phyloP scores from a whole-genome alignment of 2,113 vertebrate genomes.

The Thinocorus orbignyianus region DNA sequence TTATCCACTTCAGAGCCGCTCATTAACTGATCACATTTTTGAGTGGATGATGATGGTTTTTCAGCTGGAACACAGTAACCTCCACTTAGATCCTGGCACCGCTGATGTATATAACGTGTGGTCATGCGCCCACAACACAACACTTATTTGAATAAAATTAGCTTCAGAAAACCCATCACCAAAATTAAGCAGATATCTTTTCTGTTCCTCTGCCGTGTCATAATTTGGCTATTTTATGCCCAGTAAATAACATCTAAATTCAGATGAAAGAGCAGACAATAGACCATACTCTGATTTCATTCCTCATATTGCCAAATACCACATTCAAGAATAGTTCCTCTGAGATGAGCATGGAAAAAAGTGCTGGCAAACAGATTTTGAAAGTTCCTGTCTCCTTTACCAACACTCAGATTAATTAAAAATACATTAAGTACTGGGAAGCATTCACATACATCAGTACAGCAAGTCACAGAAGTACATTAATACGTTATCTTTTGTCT shows the following conservation, averaged over 20 bases:
- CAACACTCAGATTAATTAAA: neutral
- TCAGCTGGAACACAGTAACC: neutral
- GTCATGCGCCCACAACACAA: neutral
- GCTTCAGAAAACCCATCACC: neutral
- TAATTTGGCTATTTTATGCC: neutral
- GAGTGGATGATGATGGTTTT: slow-evolving; percentile 58
- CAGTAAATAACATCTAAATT: neutral
- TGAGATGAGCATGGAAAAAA: neutral
- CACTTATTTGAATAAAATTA: neutral
- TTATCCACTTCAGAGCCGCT: slow-evolving; percentile 33
- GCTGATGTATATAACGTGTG: neutral
- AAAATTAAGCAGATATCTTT: neutral
- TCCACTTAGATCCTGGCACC: slow-evolving; percentile 9
- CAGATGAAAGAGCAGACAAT: neutral
- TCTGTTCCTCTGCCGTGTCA: neutral
- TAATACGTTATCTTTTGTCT: neutral
- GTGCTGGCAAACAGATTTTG: neutral
- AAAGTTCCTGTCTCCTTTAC: neutral
- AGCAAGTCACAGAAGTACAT: neutral
- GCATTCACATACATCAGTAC: neutral
- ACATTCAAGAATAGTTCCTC: neutral
- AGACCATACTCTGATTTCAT: neutral
- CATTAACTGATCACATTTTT: slow-evolving; percentile 41
- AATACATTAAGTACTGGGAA: neutral
- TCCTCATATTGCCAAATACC: rapidly evolving